Evolutionary conservation across 2,888 invertebrate genomes (phyloP).

Genomic region (Eupithecia vulgata): DNA sequence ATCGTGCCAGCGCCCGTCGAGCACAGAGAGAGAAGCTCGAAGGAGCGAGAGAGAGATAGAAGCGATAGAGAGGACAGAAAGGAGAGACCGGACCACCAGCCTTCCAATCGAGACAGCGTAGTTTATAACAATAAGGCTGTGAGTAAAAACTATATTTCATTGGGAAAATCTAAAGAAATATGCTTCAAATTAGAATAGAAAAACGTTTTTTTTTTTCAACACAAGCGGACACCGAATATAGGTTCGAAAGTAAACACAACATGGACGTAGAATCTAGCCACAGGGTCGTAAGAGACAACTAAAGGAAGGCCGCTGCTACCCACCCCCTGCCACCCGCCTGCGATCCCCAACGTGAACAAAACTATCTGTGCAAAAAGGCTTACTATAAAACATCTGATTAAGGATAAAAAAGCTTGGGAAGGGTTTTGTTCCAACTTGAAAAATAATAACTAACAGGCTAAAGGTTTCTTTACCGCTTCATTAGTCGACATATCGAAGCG

Average conservation of each 20-base stretch:
- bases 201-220: neutral
- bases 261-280: neutral
- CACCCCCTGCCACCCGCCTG: too few species aligned
- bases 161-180: neutral
- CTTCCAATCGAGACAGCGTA: constrained; percentile 34
- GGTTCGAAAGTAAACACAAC: neutral
- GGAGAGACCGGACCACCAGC: constrained; percentile 61
- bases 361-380: too few species aligned
- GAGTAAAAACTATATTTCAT: constrained; percentile 2
- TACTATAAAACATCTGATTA: too few species aligned
- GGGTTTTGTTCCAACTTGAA: too few species aligned
- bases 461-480: too few species aligned
- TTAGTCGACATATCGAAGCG: too few species aligned
- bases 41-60: constrained; percentile 62
- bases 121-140: constrained; percentile 34
- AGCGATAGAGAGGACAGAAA: constrained; percentile 57
- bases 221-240: neutral
- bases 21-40: constrained; percentile 69
- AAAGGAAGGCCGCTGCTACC: too few species aligned
- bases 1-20: constrained; percentile 71
- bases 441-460: too few species aligned
- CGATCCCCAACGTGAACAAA: too few species aligned
- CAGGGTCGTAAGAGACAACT: too few species aligned
- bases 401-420: too few species aligned
- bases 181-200: too few species aligned